Conservation (phyloP, 2,888 invertebrate species). For the Pinctada fucata region DNA sequence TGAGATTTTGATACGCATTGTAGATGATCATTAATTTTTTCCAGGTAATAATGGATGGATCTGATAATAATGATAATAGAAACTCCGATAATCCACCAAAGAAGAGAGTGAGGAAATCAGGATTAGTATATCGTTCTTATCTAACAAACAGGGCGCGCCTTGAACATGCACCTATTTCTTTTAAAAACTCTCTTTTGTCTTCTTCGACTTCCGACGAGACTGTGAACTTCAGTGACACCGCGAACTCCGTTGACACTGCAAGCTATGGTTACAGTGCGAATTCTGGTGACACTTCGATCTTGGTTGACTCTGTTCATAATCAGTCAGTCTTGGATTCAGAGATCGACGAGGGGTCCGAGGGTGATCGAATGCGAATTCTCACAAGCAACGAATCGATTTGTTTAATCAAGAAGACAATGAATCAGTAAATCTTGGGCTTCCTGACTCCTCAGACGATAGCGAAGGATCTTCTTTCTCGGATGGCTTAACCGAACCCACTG, state of each 20-base stretch:
- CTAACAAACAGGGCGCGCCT: slow-evolving; percentile 4
- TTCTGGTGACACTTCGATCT: not conserved
- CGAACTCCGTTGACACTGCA: no score
- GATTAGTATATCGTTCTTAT: slow-evolving; percentile 11
- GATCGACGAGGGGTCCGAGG: no score
- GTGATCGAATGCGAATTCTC: no score
- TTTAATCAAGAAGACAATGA: slow-evolving; percentile 2
- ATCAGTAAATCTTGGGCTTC: not conserved
- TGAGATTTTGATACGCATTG: no score
- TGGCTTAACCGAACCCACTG: not conserved
- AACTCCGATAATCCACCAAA: not conserved
- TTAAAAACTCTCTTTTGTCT: slow-evolving; percentile 7
- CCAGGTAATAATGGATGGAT: no score
- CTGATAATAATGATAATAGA: not conserved
- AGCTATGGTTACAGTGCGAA: no score
- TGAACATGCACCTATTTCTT: slow-evolving; percentile 10
- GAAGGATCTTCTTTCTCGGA: not conserved
- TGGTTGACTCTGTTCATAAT: not conserved
- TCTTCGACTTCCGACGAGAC: no score
- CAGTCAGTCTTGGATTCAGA: not conserved
- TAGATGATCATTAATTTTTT: no score
- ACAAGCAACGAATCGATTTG: no score
- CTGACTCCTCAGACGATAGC: not conserved
- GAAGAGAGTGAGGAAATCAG: slow-evolving; percentile 10
- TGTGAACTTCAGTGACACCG: no score